These are phyloP conservation scores for Drosophila aldrichi DNA, from an alignment of 2,888 invertebrate species.

Conservation along the genomic window DNA sequence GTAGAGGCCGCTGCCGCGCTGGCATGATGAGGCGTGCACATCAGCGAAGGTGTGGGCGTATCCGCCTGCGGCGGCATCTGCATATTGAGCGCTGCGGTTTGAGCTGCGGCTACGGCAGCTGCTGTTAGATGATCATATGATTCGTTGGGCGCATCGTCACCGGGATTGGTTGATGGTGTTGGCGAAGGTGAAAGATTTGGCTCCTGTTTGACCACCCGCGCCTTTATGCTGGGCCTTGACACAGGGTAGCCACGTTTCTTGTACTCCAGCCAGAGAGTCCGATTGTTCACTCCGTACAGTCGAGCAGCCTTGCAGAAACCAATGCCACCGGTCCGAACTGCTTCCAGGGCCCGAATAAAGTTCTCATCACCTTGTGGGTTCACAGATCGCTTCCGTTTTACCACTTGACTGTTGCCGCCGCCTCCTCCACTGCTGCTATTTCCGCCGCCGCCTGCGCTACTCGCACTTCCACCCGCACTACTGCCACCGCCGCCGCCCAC, in stretches of 20 bases:
- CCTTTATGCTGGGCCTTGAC: constrained; percentile 91
- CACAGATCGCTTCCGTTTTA: constrained; percentile 90
- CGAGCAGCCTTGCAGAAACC: constrained; percentile 94
- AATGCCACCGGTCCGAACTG: constrained; percentile 92
- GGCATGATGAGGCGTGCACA: constrained; percentile 87
- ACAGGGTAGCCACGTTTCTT: constrained; percentile 94
- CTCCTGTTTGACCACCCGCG: constrained; percentile 89
- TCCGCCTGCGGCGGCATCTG: constrained; percentile 85
- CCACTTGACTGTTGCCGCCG: constrained; percentile 69
- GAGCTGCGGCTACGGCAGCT: constrained; percentile 80
- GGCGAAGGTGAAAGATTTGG: constrained; percentile 88
- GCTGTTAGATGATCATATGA: constrained; percentile 84
- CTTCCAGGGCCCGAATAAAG: constrained; percentile 92
- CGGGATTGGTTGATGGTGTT: constrained; percentile 82
- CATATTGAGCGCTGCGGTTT: constrained; percentile 85
- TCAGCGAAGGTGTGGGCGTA: constrained; percentile 86
- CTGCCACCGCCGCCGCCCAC: constrained; percentile 82
- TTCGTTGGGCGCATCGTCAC: constrained; percentile 85
- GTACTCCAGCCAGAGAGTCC: constrained; percentile 94
- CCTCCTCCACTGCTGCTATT: constrained; percentile 53
- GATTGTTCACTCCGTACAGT: constrained; percentile 93
- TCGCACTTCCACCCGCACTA: constrained; percentile 69
- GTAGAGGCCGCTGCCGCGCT: constrained; percentile 49
- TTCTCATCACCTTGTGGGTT: constrained; percentile 94
- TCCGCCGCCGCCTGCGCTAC: constrained; percentile 69